Evolutionary conservation across 2,888 invertebrate genomes (phyloP).

Genomic region (Tortrix viridana): DNA sequence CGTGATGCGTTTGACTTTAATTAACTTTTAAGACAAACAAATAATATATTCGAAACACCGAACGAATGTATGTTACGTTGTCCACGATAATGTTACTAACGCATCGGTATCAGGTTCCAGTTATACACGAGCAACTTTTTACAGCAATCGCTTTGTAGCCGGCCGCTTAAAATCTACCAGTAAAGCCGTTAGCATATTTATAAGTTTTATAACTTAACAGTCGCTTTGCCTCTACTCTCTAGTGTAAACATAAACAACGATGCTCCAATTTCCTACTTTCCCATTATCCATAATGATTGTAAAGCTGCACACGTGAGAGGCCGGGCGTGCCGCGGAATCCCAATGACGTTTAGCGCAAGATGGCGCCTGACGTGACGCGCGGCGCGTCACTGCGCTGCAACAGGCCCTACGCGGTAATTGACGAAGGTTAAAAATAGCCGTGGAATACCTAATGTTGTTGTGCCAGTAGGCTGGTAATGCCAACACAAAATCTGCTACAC

Average conservation of each 20-base stretch:
- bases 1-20: no score
- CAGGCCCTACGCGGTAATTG: conserved; percentile 32
- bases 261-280: conserved; percentile 35
- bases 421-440: conserved; percentile 7
- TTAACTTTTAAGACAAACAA: no score
- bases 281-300: conserved; percentile 20
- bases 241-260: conserved; percentile 9
- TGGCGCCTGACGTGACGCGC: conserved; percentile 15
- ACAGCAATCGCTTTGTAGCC: no score
- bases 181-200: no score
- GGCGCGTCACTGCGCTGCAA: conserved; percentile 4
- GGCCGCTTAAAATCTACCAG: no score
- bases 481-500: no score
- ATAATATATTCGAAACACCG: no score
- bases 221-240: not conserved
- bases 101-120: no score
- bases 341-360: conserved; percentile 34
- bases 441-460: conserved; percentile 14
- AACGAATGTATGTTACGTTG: no score
- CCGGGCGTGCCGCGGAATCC: conserved; percentile 28
- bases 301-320: conserved; percentile 21
- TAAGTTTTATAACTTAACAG: not conserved
- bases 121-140: no score
- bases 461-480: no score
- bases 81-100: no score